Conservation (phyloP, 2,113 vertebrate genomes). For the Gobius niger region DNA sequence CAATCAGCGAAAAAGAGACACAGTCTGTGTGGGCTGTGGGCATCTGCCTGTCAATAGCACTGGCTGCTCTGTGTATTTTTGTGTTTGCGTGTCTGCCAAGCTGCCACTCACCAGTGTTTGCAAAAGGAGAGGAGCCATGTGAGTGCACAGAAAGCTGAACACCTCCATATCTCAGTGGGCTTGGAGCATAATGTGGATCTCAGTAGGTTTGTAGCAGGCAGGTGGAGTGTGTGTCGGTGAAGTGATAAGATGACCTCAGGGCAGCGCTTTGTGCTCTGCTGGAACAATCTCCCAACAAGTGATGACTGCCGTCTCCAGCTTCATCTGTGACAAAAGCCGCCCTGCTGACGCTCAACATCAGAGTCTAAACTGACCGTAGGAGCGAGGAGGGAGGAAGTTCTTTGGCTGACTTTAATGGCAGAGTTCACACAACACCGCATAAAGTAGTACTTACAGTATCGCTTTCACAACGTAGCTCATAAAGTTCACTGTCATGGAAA, state of each 20-base stretch:
- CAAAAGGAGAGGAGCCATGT: constrained; percentile 50
- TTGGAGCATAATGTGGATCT: constrained; percentile 20
- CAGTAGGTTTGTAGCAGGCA: constrained; percentile 28
- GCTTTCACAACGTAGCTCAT: constrained; percentile 41
- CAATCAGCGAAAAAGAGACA: constrained; percentile 47
- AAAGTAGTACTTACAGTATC: constrained; percentile 66
- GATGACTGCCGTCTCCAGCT: constrained; percentile 62
- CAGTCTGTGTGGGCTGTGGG: constrained; percentile 55
- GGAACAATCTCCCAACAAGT: constrained; percentile 56
- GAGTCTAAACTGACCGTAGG: constrained; percentile 52
- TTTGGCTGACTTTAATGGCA: constrained; percentile 65
- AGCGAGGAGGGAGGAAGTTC: constrained; percentile 45
- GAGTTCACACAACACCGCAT: constrained; percentile 58
- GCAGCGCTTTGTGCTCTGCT: constrained; percentile 57
- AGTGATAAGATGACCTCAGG: constrained; percentile 68
- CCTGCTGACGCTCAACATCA: constrained; percentile 66
- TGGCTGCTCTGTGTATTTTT: constrained; percentile 57
- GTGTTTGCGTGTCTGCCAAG: constrained; percentile 60
- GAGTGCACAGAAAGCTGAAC: constrained; percentile 54
- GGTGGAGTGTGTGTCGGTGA: constrained; percentile 45
- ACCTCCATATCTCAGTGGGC: constrained; percentile 58
- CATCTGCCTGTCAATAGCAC: constrained; percentile 64
- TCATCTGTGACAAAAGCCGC: constrained; percentile 66
- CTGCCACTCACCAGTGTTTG: constrained; percentile 59
- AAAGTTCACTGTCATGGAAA: constrained; percentile 60